Base-by-base conservation (phyloP, 1,140 invertebrate species). In the Lordiphosa mommai region DNA sequence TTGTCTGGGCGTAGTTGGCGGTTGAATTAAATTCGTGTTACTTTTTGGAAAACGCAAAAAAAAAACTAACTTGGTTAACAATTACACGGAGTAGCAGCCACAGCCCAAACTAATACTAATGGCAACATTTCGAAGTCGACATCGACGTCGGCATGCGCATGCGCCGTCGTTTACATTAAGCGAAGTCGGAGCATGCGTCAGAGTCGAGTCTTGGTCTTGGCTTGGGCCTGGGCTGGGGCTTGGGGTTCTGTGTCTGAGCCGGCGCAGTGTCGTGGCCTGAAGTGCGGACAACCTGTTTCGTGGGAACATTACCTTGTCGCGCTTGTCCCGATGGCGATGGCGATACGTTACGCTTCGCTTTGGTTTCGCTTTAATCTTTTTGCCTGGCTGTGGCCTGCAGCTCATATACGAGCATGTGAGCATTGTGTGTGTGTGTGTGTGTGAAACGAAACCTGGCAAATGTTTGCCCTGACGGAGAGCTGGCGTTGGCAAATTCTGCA, bases 241-340 rank as follows among this genome's bases (percentile, higher is more conserved):
- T 32, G 40, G 58, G 40, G 40, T 23, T 48, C 51, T 33, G 20
- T 17, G 49, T 47, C 44, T 65, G 13, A 53, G 13, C 44, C 51
- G 41, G 51, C 44, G 58, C 48, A 58, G 67, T 74, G 76, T 82
- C 76, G 63, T 84, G 77, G 77, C 77, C 77, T 84, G 77, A 84
- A 84, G 77, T 84, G 72, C 72, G 74, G 73, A 84, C 86, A 88
- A 88, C 86, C 86, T 88, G 86, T 88, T 88, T 85, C 86, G 86
- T 88, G 86, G 86, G 86, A 88, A 88, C 86, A 86, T 88, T 88
- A 88, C 86, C 86, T 88, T 88, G 85, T 79, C 74, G 72, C 80
- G 77, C 63, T 77, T 82, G 79, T 84, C 80, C 69, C 74, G 63
- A 67, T 67, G 63, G 63, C 72, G 76, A 84, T 80, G 76, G 76